Base-by-base conservation (phyloP, 1,140 invertebrate species). In the Platorchestia sp. region DNA sequence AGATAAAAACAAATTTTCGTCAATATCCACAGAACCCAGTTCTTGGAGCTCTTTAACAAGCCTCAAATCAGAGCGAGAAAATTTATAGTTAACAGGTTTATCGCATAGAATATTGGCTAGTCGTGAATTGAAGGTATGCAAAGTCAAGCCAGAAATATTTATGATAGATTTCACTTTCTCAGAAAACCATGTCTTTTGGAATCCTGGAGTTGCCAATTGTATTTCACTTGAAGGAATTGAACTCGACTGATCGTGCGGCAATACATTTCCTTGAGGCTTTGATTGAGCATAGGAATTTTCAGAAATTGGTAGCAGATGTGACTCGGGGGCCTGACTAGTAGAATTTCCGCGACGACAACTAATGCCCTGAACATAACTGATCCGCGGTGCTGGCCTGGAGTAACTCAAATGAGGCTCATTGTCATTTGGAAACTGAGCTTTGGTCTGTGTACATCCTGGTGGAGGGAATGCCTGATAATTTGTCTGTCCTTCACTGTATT, bases 61-160 rank as follows among this genome's bases (percentile, higher is more conserved):
- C 45, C 91, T 42, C n/a, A 93, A 93, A 47, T 93, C 91, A 19
- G 91, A 93, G 43, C 91, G 91, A 47, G 91, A 22, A 47, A 93
- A 93, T 47, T 47, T 47, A 44, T 93, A 93, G 45, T 36, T 36
- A 45, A 44, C 44, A 45, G 91, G 44, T 93, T 93, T 47, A 47
- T 93, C 91, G 47, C 43, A 27, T 14, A 93, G 91, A 40, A 93
- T 93, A 45, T 1, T 93, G 14, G 91, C 43, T 45, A 93, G 47
- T n/a, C n/a, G 43, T 14, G 45, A 7, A 93, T 93, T 93, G 40
- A 93, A 93, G 6, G 40, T 45, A 36, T 47, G 7, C 14, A 93
- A 47, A 44, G 91, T 93, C 44, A 93, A 47, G 45, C 44, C 44
- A 1, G 91, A 40, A 16, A 47, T 14, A n/a, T 40, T 93, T 7